phyloP scores from a whole-genome alignment of 2,113 vertebrate genomes.

The Glareola pratincola region DNA sequence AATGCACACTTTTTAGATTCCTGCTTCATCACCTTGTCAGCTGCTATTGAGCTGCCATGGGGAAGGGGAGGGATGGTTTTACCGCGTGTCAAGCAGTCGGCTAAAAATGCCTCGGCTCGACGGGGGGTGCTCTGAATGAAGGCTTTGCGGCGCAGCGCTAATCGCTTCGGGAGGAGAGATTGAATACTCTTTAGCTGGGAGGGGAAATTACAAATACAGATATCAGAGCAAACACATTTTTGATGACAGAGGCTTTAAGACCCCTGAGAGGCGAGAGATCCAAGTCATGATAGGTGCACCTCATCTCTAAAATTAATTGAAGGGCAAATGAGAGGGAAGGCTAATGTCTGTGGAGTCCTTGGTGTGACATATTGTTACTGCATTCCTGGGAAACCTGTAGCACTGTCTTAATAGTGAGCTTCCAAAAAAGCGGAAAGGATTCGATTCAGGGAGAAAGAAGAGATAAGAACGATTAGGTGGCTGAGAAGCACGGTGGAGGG shows the following conservation, averaged over 20 bases:
- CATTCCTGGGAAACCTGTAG: neutral
- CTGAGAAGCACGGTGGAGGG: neutral
- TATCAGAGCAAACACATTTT: conserved; percentile 8
- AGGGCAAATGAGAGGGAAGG: conserved; percentile 7
- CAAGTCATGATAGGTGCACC: conserved; percentile 24
- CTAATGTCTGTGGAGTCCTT: conserved; percentile 13
- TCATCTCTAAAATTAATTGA: conserved; percentile 52
- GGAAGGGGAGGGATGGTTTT: neutral
- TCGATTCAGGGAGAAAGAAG: neutral
- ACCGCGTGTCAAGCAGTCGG: neutral
- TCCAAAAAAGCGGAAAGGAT: neutral
- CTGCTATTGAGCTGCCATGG: neutral
- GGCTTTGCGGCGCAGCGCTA: neutral
- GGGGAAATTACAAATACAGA: neutral
- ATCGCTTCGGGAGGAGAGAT: neutral
- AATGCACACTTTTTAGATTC: neutral
- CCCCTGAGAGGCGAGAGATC: conserved; percentile 7
- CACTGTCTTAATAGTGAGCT: neutral
- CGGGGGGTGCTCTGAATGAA: neutral
- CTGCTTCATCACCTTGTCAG: neutral
- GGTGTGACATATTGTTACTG: neutral
- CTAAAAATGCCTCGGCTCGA: neutral
- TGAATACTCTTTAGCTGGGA: neutral
- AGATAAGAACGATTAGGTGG: neutral
- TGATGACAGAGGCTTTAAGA: conserved; percentile 10